Evolutionary conservation across 1,140 invertebrate species (phyloP).

Genomic region (Anastrepha ludens): DNA sequence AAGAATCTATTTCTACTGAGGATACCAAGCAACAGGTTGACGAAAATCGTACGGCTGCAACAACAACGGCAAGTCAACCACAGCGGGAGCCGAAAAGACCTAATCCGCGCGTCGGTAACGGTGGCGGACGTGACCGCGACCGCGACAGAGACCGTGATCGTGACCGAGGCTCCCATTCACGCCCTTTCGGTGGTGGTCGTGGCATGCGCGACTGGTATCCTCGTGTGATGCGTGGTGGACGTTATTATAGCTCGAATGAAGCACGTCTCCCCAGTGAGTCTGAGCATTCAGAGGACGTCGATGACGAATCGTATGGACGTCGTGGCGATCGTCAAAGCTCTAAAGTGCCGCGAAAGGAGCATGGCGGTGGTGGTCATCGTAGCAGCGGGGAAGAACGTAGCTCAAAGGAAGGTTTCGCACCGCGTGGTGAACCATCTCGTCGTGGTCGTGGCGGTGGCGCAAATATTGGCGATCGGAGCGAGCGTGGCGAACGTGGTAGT

Average conservation of each 20-base stretch:
- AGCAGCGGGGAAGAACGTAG: constrained; percentile 59
- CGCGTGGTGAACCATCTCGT: constrained; percentile 87
- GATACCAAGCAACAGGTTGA: constrained; percentile 22
- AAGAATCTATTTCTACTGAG: constrained; percentile 17
- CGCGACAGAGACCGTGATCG: constrained; percentile 63
- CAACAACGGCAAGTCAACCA: constrained; percentile 18
- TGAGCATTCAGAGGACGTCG: constrained; percentile 69
- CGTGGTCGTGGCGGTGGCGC: constrained; percentile 82
- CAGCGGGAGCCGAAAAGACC: constrained; percentile 63
- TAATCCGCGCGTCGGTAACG: constrained; percentile 73
- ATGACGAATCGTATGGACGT: constrained; percentile 64
- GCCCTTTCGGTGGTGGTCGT: constrained; percentile 61
- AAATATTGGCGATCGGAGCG: constrained; percentile 65
- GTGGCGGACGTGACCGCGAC: constrained; percentile 59
- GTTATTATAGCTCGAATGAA: constrained; percentile 63
- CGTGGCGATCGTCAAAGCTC: constrained; percentile 62
- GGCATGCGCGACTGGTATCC: constrained; percentile 64
- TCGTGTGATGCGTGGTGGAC: constrained; percentile 57
- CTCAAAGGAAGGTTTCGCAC: constrained; percentile 78
- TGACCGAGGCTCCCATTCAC: constrained; percentile 69
- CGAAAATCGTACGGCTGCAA: constrained; percentile 23
- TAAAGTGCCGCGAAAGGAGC: constrained; percentile 63
- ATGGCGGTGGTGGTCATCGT: constrained; percentile 52
- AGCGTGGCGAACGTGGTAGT: constrained; percentile 67
- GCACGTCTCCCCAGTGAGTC: constrained; percentile 61